These are phyloP conservation scores for Seriola rivoliana DNA, from an alignment of 2,113 vertebrate species.

Conservation along the genomic window DNA sequence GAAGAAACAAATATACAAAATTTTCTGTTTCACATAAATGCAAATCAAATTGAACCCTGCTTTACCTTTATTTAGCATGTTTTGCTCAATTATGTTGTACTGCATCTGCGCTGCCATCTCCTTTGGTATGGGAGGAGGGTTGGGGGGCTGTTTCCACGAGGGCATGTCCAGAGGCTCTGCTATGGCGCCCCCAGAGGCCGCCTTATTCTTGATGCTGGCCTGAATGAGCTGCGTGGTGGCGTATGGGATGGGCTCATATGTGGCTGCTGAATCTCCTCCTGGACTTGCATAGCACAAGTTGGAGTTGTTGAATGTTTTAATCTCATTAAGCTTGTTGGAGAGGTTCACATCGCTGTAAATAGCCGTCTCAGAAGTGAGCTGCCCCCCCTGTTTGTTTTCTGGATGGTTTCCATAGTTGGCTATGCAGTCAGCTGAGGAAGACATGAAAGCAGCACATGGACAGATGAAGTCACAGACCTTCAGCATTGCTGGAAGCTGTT, in stretches of 20 bases:
- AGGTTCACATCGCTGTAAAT: slow-evolving; percentile 96
- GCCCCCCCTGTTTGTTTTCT: slow-evolving; percentile 92
- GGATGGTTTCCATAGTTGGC: slow-evolving; percentile 97
- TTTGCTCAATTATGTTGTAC: slow-evolving; percentile 94
- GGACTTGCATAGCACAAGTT: slow-evolving; percentile 92
- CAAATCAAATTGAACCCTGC: not conserved
- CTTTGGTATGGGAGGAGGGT: slow-evolving; percentile 89
- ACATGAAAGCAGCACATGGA: slow-evolving; percentile 31
- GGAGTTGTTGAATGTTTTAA: slow-evolving; percentile 96
- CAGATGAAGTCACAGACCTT: slow-evolving; percentile 25
- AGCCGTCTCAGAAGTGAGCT: slow-evolving; percentile 92
- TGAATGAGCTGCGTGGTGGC: slow-evolving; percentile 97
- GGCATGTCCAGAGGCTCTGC: slow-evolving; percentile 88
- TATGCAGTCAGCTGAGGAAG: slow-evolving; percentile 93
- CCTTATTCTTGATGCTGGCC: slow-evolving; percentile 90
- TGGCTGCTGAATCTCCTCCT: slow-evolving; percentile 83
- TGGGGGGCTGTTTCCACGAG: slow-evolving; percentile 88
- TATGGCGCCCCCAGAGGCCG: slow-evolving; percentile 35
- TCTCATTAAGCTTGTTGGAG: slow-evolving; percentile 96
- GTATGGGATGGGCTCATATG: slow-evolving; percentile 92
- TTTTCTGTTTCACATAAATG: not conserved
- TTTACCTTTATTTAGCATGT: slow-evolving; percentile 92
- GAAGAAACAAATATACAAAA: not conserved
- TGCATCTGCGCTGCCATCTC: slow-evolving; percentile 90
- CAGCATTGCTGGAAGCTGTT: not conserved